These are phyloP conservation scores for Zosterops hypoxanthus DNA, from an alignment of 2,113 vertebrate species.

Conservation along the genomic window DNA sequence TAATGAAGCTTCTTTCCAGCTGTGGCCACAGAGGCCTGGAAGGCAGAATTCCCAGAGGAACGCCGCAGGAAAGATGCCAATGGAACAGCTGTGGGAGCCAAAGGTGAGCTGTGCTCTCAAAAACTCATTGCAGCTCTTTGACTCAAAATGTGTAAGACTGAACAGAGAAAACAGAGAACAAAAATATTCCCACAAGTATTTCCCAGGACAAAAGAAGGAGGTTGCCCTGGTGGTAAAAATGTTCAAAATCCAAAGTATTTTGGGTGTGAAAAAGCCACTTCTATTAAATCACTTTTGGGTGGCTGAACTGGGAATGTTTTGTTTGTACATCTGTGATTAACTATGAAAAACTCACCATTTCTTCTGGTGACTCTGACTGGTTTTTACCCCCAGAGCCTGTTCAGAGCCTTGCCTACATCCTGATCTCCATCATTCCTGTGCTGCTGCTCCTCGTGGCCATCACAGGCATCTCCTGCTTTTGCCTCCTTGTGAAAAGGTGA, in stretches of 20 bases:
- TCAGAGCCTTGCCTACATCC: constrained; percentile 80
- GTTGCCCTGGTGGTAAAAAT: not conserved
- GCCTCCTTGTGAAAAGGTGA: constrained; percentile 81
- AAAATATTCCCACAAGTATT: not conserved
- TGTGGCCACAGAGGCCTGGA: constrained; percentile 55
- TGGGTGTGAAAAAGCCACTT: not conserved
- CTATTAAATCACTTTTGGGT: not conserved
- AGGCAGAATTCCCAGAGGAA: constrained; percentile 66
- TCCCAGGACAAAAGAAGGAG: not conserved
- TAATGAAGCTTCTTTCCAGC: constrained; percentile 26
- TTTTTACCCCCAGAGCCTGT: constrained; percentile 64
- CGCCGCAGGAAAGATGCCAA: constrained; percentile 64
- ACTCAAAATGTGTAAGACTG: not conserved
- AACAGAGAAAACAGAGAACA: no score
- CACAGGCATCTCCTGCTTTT: constrained; percentile 80
- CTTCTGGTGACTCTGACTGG: not conserved
- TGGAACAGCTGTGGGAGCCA: constrained; percentile 73
- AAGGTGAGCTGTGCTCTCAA: constrained; percentile 64
- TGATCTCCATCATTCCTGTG: constrained; percentile 81
- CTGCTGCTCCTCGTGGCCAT: constrained; percentile 79
- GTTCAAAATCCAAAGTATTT: not conserved
- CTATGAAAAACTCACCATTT: accelerated
- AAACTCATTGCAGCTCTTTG: not conserved
- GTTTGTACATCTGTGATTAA: not conserved
- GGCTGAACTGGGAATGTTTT: not conserved